These are phyloP conservation scores for Thumatha senex DNA, from an alignment of 2,888 invertebrate species.

Conservation along the genomic window DNA sequence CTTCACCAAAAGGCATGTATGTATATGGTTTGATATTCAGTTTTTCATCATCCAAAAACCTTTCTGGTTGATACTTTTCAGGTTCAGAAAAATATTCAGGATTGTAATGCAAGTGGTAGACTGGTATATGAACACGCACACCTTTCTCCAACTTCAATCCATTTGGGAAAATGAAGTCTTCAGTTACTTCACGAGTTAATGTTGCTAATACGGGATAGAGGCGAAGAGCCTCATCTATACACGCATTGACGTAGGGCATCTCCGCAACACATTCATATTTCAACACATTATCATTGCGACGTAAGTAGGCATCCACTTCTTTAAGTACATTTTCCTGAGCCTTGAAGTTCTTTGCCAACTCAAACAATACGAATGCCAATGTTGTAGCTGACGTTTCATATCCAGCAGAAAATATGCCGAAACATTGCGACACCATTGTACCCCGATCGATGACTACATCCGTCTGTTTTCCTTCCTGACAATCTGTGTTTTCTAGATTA, in stretches of 20 bases:
- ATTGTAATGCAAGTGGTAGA: slow-evolving; percentile 55
- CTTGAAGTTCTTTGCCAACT: slow-evolving; percentile 48
- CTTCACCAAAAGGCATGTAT: slow-evolving; percentile 68
- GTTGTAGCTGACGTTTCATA: slow-evolving; percentile 43
- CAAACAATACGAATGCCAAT: slow-evolving; percentile 22
- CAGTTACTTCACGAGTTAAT: background rate
- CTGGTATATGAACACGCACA: slow-evolving; percentile 59
- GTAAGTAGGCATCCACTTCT: slow-evolving; percentile 50
- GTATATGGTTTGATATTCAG: slow-evolving; percentile 53
- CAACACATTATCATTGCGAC: slow-evolving; percentile 31
- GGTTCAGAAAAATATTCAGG: slow-evolving; percentile 61
- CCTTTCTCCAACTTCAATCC: slow-evolving; percentile 56
- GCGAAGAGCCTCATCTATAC: slow-evolving; percentile 47
- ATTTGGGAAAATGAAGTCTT: slow-evolving; percentile 49
- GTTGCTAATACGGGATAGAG: background rate
- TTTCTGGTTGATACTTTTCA: slow-evolving; percentile 54
- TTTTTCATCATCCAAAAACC: slow-evolving; percentile 54
- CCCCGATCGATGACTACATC: slow-evolving; percentile 54
- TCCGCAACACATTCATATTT: slow-evolving; percentile 49
- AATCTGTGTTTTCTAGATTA: slow-evolving; percentile 35
- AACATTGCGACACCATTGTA: slow-evolving; percentile 74
- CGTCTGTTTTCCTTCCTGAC: slow-evolving; percentile 27
- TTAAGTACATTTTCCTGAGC: slow-evolving; percentile 35
- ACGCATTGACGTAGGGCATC: slow-evolving; percentile 50
- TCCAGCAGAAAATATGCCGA: slow-evolving; percentile 69